Conservation (phyloP, 2,797 vertebrate species). For the Melanotaenia maccullochi region DNA sequence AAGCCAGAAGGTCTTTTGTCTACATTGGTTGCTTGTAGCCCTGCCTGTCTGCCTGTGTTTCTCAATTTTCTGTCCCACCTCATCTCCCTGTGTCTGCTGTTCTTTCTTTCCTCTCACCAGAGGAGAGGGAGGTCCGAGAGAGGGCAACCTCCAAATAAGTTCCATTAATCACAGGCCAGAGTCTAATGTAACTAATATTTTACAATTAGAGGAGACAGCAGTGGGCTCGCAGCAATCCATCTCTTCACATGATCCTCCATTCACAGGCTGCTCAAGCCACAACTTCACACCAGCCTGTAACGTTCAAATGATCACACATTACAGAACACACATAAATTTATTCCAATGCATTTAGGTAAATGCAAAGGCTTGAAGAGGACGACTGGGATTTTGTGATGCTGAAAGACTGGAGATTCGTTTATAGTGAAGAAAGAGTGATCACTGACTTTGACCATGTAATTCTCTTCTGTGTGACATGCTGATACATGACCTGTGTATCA, state of each 20-base stretch:
- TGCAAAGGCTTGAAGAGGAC: conserved; percentile 35
- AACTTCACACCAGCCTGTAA: conserved; percentile 67
- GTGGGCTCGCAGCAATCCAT: conserved; percentile 95
- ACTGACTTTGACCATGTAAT: conserved; percentile 21
- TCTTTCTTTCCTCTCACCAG: conserved; percentile 65
- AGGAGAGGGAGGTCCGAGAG: conserved; percentile 77
- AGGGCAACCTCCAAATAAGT: conserved; percentile 99
- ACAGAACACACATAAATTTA: not conserved
- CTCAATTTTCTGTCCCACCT: conserved; percentile 49
- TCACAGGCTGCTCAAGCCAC: conserved; percentile 88
- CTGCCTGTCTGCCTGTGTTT: conserved; percentile 36
- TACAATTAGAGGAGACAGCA: conserved; percentile 99
- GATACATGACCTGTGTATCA: not conserved
- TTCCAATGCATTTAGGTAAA: conserved; percentile 4
- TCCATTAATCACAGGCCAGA: conserved; percentile 99
- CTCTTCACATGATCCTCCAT: conserved; percentile 95
- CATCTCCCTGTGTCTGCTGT: conserved; percentile 70
- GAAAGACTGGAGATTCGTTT: conserved; percentile 33
- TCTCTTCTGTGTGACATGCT: not conserved
- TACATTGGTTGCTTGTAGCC: conserved; percentile 54
- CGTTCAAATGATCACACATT: conserved; percentile 11
- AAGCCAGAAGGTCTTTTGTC: conserved; percentile 57
- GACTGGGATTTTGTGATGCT: conserved; percentile 39
- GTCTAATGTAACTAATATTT: conserved; percentile 99
- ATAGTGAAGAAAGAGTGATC: conserved; percentile 17